phyloP scores from a whole-genome alignment of 92 coral and sea anemone genomes.

The Zoanthus sociatus region DNA sequence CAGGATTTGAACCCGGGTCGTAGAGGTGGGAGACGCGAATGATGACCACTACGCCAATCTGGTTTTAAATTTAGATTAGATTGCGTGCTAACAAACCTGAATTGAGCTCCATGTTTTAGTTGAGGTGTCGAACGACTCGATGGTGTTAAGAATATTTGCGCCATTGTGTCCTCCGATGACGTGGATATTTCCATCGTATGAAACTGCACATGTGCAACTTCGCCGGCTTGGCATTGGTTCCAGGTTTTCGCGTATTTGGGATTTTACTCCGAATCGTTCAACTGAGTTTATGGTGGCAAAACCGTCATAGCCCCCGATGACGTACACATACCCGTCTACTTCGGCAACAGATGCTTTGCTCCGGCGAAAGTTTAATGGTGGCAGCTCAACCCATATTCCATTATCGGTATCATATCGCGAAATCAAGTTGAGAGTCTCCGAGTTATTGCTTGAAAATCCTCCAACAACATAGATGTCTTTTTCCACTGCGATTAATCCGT shows the following conservation, averaged over 20 bases:
- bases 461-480: constrained; percentile 22
- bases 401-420: constrained; percentile 26
- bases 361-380: constrained; percentile 42
- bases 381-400: constrained; percentile 27
- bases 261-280: constrained; percentile 23
- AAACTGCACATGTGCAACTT: constrained; percentile 44
- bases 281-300: constrained; percentile 47
- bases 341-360: constrained; percentile 41
- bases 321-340: constrained; percentile 32
- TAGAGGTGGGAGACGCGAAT: too few species aligned
- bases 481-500: constrained; percentile 9
- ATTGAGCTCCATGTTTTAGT: constrained; percentile 39
- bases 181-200: constrained; percentile 31
- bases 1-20: too few species aligned
- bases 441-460: constrained; percentile 4
- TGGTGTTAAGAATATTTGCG: constrained; percentile 32
- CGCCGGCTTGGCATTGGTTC: constrained; percentile 48
- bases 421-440: constrained; percentile 26
- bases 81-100: constrained; percentile 5
- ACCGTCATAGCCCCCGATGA: constrained; percentile 30
- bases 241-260: constrained; percentile 26
- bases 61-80: not conserved
- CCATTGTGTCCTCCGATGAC: constrained; percentile 49
- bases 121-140: constrained; percentile 35
- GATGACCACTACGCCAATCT: too few species aligned